Evolutionary conservation across 2,797 vertebrate species (phyloP), one percentile per base, ranked within the genome.

Genomic region (Bovichtus diacanthus): DNA sequence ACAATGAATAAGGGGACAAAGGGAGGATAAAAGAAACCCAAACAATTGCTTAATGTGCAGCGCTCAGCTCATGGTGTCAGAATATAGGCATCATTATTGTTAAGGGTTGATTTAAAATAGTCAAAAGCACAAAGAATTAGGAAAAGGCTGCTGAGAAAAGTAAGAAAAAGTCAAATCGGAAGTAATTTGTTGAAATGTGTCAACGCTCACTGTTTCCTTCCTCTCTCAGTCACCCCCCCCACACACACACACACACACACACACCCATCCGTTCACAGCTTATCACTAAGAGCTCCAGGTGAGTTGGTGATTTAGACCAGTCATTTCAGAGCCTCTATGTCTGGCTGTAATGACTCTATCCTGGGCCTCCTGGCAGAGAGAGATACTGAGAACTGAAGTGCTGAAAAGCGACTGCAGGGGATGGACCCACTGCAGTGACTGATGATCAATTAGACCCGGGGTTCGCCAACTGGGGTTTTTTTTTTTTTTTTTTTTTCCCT

Each of bases 281-380:
- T 90, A 89, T 90, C 85, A 66, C 78, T 44, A 71, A 84, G 80
- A 80, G 88, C 89, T 90, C 70, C 83, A 88, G 89, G 91, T 92
- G 90, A 90, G 84, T 61, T 41, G 44, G 85, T 89, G 91, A 93
- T 91, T 91, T 91, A 88, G 82, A 82, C 84, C 83, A 81, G 84
- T 88, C 86, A 90, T 92, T 91, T 89, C 82, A 46, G 15, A 74
- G 84, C 67, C 72, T 59, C 69, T 76, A 64, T 55, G 80, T 84
- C 80, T 72, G 85, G 11, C 82, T 75, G 74, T 89, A 89, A 91
- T 87, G 91, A 86, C 84, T 90, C 75, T 21, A 50, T 89, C 76
- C 67, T 3, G 50, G 71, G 60, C 81, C 85, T 82, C 75, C 90
- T 89, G 90, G 85, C 88, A 80, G 43, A 34, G 3, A 49, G 73